Percentiles rank a stretch among this genome's conserved stretches.
phyloP scores from a whole-genome alignment of 1,140 invertebrate species.

The Heliconius hewitsoni region DNA sequence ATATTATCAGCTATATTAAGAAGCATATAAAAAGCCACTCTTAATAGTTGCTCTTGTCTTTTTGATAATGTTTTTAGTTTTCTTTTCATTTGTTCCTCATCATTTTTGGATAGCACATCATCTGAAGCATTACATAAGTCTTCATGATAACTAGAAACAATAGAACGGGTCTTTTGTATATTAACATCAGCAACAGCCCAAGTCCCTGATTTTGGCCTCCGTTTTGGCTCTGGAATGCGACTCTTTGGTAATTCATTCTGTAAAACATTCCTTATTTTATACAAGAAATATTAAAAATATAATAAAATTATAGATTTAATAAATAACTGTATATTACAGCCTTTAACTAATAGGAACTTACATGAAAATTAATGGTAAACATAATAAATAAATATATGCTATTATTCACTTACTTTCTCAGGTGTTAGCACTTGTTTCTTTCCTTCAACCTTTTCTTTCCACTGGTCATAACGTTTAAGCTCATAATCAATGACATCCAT shows the following conservation, averaged over 20 bases:
- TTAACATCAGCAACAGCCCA: slow-evolving; percentile 82
- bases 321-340: not conserved
- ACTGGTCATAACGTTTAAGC: slow-evolving; percentile 94
- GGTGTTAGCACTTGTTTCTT: slow-evolving; percentile 77
- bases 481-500: slow-evolving; percentile 98
- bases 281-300: not conserved
- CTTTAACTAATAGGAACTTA: not conserved
- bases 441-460: slow-evolving; percentile 94
- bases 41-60: slow-evolving; percentile 95
- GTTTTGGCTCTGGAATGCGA: slow-evolving; percentile 85
- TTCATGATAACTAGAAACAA: slow-evolving; percentile 85
- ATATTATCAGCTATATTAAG: slow-evolving; percentile 97
- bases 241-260: slow-evolving; percentile 84
- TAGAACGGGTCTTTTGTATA: slow-evolving; percentile 80
- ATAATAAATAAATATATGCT: no score
- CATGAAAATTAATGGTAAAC: not conserved
- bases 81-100: slow-evolving; percentile 91
- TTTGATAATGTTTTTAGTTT: slow-evolving; percentile 90
- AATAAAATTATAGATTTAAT: no score
- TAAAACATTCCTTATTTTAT: slow-evolving; percentile 33
- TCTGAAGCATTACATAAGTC: slow-evolving; percentile 82
- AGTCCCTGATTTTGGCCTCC: slow-evolving; percentile 85
- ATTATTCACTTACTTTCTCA: slow-evolving; percentile 62
- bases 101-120: slow-evolving; percentile 83
- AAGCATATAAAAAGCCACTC: slow-evolving; percentile 94